Percentiles rank a stretch among this genome's conserved stretches.
Evolutionary conservation across 2,113 vertebrate genomes (phyloP).

Genomic region (Sigmodon hispidus): DNA sequence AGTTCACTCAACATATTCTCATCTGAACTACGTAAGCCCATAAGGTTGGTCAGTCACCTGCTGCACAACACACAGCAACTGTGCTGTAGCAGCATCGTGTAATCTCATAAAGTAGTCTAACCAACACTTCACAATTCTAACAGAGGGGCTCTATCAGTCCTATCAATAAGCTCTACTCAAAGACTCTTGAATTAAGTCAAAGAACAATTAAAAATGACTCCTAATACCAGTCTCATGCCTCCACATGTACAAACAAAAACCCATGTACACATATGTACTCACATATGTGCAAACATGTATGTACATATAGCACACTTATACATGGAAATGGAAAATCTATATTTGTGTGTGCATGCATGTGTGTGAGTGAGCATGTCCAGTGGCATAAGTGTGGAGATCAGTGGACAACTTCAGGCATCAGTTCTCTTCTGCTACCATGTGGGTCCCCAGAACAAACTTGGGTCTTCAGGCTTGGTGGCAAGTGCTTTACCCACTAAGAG

Average conservation of each 20-base stretch:
- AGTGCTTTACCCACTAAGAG: not conserved
- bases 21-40: not conserved
- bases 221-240: not conserved
- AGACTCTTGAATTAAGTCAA: no score
- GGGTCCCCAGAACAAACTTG: no score
- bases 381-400: not conserved
- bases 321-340: not conserved
- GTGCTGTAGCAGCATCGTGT: not conserved
- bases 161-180: no score
- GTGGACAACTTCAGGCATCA: not conserved
- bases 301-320: not conserved
- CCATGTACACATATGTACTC: not conserved
- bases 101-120: not conserved
- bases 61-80: not conserved
- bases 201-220: not conserved
- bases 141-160: not conserved
- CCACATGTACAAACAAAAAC: not conserved
- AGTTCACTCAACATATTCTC: not conserved
- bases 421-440: not conserved
- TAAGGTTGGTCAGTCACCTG: not conserved
- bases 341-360: not conserved
- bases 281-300: not conserved
- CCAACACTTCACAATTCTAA: conserved; percentile 27
- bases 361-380: not conserved
- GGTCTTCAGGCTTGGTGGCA: not conserved